Evolutionary conservation across 2,888 invertebrate species (phyloP), one percentile per base, ranked within the genome.

Genomic region (Stomorhina lunata): DNA sequence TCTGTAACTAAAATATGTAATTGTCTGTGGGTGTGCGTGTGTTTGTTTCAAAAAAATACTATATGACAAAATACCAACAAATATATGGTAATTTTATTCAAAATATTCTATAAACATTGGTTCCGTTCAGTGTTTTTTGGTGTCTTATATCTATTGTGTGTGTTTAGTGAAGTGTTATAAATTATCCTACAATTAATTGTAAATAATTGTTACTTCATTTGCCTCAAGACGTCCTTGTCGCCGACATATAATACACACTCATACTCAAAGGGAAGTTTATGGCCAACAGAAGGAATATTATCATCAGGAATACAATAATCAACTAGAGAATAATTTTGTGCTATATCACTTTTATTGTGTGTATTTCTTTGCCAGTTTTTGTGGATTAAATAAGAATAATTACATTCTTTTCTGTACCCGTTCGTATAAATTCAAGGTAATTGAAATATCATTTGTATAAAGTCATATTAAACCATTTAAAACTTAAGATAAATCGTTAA

Each of bases 171-270:
- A 71, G 57, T 79, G 69, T 53, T 79, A 61, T 71, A 79, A 82
- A 82, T 79, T 75, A 75, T 82, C 27, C 43, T 50, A 63, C 48
- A 81, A 73, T 69, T 69, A 73, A 59, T 59, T 32, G 32, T 53
- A 71, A 82, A 72, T 77, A 77, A 77, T 72, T 68, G 55, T 61
- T 10, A 68, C 22, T 68, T 72, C 12, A 9, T n/a, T 40, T 81
- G 59, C 12, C 9, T 50, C 20, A 29, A 50, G 10, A 25, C 43
- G 40, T 59, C 6, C 20, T n/a, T 53, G n/a, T n/a, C n/a, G n/a
- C n/a, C n/a, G n/a, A n/a, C n/a, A n/a, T n/a, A n/a, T n/a, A n/a
- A n/a, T n/a, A n/a, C n/a, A n/a, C n/a, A n/a, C n/a, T n/a, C n/a
- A n/a, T n/a, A 17, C n/a, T 6, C 59, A 55, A 61, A 61, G 59